Conservation (phyloP, 2,797 vertebrate species). For the Leptatherina wallacei region DNA sequence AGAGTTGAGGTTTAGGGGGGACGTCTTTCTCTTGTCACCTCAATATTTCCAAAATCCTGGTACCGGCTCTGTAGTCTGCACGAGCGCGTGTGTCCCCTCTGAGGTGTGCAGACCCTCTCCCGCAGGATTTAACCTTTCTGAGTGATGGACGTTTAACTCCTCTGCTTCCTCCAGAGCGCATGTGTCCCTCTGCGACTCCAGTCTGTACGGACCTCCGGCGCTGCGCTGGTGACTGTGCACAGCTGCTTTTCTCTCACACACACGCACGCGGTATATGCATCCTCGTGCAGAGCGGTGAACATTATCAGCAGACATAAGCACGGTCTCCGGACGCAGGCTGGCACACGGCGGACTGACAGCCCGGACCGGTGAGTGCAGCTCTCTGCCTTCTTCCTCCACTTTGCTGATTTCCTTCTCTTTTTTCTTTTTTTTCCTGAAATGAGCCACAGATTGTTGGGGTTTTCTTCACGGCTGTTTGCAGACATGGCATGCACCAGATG, state of each 20-base stretch:
- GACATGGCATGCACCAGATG: not conserved
- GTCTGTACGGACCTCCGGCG: not conserved
- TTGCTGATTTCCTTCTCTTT: not conserved
- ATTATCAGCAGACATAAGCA: not conserved
- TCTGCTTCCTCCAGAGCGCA: not conserved
- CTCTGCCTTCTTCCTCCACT: not conserved
- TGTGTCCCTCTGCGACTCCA: not conserved
- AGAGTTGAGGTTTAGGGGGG: too few species aligned
- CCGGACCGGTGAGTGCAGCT: conserved; percentile 3
- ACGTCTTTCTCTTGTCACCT: not conserved
- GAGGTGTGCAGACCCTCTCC: not conserved
- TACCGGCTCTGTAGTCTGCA: not conserved
- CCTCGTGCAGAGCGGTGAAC: not conserved
- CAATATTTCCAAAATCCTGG: not conserved
- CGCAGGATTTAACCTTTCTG: not conserved
- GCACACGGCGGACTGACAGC: not conserved
- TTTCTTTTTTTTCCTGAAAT: not conserved
- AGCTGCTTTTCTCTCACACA: not conserved
- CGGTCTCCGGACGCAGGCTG: conserved; percentile 4
- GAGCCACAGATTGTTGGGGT: not conserved
- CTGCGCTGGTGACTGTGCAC: not conserved
- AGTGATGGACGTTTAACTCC: not conserved
- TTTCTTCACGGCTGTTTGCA: not conserved
- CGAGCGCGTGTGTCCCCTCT: not conserved
- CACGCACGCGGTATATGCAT: not conserved